Conservation (phyloP, 1,140 invertebrate species). For the Vollenhovia emeryi region DNA sequence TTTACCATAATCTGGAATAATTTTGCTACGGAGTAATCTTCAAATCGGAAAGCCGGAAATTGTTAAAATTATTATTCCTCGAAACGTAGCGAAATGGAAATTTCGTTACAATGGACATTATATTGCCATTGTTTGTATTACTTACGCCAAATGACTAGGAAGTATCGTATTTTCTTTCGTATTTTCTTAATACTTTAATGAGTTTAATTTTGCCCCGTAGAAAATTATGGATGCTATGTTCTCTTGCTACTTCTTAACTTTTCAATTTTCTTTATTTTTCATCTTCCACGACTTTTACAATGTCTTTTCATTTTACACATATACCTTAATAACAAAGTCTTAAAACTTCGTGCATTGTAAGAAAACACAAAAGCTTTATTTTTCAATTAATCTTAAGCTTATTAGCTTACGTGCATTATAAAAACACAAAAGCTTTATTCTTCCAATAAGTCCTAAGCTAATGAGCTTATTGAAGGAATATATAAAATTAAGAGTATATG, state of each 20-base stretch:
- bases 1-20: constrained; percentile 8
- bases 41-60: not conserved
- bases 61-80: constrained; percentile 4
- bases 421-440: too few species aligned
- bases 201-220: too few species aligned
- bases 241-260: too few species aligned
- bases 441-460: too few species aligned
- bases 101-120: not conserved
- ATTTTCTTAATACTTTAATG: not conserved
- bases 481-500: not conserved
- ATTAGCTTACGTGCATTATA: not conserved
- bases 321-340: not conserved
- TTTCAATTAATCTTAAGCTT: too few species aligned
- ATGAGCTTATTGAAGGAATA: not conserved
- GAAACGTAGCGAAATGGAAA: not conserved
- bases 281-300: not conserved
- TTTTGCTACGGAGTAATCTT: not conserved
- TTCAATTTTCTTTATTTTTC: not conserved
- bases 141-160: not conserved
- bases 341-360: not conserved
- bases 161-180: not conserved
- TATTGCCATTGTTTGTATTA: not conserved
- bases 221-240: not conserved
- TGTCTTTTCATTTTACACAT: not conserved
- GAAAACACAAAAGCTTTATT: too few species aligned